phyloP scores from a whole-genome alignment of 1,140 invertebrate species.

The Globodera rostochiensis region DNA sequence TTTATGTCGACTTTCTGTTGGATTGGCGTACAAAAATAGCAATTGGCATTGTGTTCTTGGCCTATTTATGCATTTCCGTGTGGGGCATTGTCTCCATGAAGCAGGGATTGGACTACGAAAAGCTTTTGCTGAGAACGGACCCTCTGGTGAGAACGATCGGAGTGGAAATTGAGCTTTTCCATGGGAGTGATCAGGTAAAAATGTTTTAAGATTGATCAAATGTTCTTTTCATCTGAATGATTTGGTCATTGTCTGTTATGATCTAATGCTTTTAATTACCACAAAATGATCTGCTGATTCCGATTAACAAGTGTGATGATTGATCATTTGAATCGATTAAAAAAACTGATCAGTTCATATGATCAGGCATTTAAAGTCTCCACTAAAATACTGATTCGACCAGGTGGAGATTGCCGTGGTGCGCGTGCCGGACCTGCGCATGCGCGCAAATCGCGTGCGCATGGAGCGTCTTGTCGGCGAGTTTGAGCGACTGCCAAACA shows the following conservation, averaged over 20 bases:
- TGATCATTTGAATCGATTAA: too few relatives aligned
- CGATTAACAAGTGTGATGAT: too few relatives aligned
- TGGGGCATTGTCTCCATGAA: slow-evolving; percentile 65
- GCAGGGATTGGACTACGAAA: slow-evolving; percentile 66
- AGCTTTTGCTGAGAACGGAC: slow-evolving; percentile 66
- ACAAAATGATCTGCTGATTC: too few relatives aligned
- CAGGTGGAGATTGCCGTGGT: slow-evolving; percentile 63
- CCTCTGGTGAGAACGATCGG: slow-evolving; percentile 60
- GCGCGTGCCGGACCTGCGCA: slow-evolving; percentile 56
- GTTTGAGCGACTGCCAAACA: slow-evolving; percentile 54
- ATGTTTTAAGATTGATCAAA: background rate
- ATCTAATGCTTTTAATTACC: too few relatives aligned
- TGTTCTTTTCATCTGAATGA: too few relatives aligned
- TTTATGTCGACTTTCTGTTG: slow-evolving; percentile 62
- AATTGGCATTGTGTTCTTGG: slow-evolving; percentile 63
- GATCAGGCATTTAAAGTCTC: too few relatives aligned
- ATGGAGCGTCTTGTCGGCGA: slow-evolving; percentile 58
- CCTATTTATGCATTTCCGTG: slow-evolving; percentile 64
- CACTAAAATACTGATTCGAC: background rate
- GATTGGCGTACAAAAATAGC: slow-evolving; percentile 58
- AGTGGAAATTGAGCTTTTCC: slow-evolving; percentile 61
- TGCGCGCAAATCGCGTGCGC: slow-evolving; percentile 42
- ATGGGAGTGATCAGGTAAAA: slow-evolving; percentile 58
- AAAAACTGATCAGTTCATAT: too few relatives aligned
- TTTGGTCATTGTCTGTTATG: too few relatives aligned